Evolutionary conservation across 2,113 vertebrate genomes (phyloP), one percentile per base, ranked within the genome.

Genomic region (Melanostigma gelatinosum): DNA sequence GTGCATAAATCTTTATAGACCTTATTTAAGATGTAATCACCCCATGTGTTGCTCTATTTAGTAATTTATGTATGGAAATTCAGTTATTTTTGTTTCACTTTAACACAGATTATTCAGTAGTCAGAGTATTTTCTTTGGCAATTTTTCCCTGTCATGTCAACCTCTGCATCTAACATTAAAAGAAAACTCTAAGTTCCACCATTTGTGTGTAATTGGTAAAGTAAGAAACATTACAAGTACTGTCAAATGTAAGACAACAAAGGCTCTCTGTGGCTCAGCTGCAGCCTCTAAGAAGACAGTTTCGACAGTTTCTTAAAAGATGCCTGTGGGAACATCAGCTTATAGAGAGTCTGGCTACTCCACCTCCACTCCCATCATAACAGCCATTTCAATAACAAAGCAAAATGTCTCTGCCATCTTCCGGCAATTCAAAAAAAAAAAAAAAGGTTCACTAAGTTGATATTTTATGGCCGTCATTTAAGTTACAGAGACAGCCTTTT

Each of bases 351-450:
- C 13, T 57, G 22, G 38, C 80, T 88, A 75, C 72, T 85, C 85
- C 85, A 79, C 85, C 82, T 86, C 77, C 87, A 68, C 76, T 74
- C 86, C 88, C 77, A 83, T 88, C 88, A 87, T 36, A 80, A 79
- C 46, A 92, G 18, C 62, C 64, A 76, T 88, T 90, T 84, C 72
- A 74, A 46, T 68, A 84, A 86, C 80, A 88, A 88, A 88, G 80
- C 64, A 61, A 75, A 77, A 66, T 68, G 67, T 83, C 36, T 54
- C 73, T 38, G 78, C 79, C 67, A 70, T 78, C 48, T 55, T 54
- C 77, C 6, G 0, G 27, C 55, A 13, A 20, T 50, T 20, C 2
- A 15, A 44, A 44, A 44, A 48, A 16, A 48, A 18, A 16, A 16
- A 46, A 68, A 3, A 64, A 57, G 38, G 36, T 61, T 84, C 61